Evolutionary conservation across 2,797 vertebrate species (phyloP).

Genomic region (Gadopsis marmoratus): DNA sequence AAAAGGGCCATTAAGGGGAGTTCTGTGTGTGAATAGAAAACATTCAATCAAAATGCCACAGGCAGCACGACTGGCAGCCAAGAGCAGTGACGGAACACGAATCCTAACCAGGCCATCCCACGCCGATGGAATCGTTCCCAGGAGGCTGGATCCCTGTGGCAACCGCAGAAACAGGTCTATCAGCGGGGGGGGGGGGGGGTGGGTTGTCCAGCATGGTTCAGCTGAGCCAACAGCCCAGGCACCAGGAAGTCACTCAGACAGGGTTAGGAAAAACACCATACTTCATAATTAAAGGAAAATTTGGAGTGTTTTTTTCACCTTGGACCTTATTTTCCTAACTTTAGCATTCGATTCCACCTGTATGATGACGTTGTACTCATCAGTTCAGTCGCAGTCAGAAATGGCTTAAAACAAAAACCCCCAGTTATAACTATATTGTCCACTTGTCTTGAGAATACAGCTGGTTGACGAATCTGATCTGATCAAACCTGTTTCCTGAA

Average conservation of each 20-base stretch:
- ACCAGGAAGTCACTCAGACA: not conserved
- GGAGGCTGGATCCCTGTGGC: slow-evolving; percentile 46
- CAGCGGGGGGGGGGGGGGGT: not conserved
- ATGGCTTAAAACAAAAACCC: too few species aligned
- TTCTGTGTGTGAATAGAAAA: slow-evolving; percentile 66
- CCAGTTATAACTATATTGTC: not conserved
- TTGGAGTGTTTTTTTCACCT: too few species aligned
- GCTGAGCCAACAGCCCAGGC: slow-evolving; percentile 21
- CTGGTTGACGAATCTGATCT: not conserved
- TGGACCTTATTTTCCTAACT: too few species aligned
- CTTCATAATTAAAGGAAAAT: not conserved
- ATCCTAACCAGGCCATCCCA: slow-evolving; percentile 58
- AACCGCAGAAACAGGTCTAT: slow-evolving; percentile 53
- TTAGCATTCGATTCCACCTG: not conserved
- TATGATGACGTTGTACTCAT: not conserved
- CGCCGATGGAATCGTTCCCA: slow-evolving; percentile 46
- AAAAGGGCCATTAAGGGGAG: slow-evolving; percentile 59
- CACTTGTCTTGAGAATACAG: not conserved
- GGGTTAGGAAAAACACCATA: not conserved
- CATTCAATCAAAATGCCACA: slow-evolving; percentile 76
- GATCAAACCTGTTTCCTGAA: not conserved
- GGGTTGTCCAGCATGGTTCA: slow-evolving; percentile 39
- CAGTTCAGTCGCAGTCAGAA: not conserved
- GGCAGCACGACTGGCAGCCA: slow-evolving; percentile 51
- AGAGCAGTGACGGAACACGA: slow-evolving; percentile 66